These are phyloP conservation scores for Melikaiella ostensackeni DNA, from an alignment of 2,888 invertebrate genomes.

Conservation along the genomic window DNA sequence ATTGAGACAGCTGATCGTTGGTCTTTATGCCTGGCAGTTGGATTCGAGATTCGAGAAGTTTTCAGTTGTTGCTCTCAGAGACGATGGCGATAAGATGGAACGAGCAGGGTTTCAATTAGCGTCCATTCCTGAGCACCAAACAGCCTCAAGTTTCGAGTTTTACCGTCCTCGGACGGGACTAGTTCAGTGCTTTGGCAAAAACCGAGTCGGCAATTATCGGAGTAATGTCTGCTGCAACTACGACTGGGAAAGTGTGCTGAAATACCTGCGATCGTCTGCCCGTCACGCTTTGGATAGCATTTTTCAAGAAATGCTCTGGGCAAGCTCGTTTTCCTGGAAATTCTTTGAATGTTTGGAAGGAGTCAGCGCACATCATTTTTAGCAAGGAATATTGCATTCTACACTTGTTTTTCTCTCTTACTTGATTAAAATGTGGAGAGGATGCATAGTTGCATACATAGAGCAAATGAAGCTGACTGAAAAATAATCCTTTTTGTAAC, in stretches of 20 bases:
- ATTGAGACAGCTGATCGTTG: neutral
- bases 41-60: neutral
- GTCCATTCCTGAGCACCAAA: conserved; percentile 9
- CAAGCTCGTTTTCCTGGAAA: neutral
- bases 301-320: conserved; percentile 26
- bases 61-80: neutral
- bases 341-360: conserved; percentile 8
- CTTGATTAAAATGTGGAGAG: neutral
- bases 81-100: conserved; percentile 3
- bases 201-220: conserved; percentile 34
- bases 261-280: conserved; percentile 32
- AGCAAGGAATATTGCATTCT: conserved; percentile 23
- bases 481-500: no score
- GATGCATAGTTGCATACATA: no score
- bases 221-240: conserved; percentile 29
- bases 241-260: conserved; percentile 31
- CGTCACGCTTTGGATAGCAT: conserved; percentile 33
- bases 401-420: neutral
- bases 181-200: conserved; percentile 31
- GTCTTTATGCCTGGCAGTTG: neutral
- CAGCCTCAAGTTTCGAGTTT: conserved; percentile 18
- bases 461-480: no score
- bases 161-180: conserved; percentile 7
- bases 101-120: conserved; percentile 30
- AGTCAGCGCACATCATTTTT: conserved; percentile 1